Conservation (phyloP, 2,888 invertebrate genomes). For the Axea sp. region DNA sequence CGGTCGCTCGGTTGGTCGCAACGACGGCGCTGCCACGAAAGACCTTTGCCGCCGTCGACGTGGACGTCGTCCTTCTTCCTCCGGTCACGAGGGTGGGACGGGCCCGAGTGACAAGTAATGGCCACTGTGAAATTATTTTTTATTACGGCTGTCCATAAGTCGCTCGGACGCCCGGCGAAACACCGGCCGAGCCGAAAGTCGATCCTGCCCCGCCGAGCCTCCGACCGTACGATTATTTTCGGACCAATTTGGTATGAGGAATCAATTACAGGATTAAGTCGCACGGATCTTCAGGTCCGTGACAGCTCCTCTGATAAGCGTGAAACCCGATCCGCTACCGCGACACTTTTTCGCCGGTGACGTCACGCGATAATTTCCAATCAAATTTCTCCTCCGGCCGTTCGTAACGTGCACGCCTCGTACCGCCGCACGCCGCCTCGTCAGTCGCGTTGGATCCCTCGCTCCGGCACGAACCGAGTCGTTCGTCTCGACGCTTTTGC, state of each 20-base stretch:
- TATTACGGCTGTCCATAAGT: slow-evolving; percentile 65
- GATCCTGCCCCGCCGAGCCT: too few relatives aligned
- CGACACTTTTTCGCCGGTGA: slow-evolving; percentile 10
- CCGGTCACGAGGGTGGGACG: slow-evolving; percentile 54
- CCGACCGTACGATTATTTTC: slow-evolving; percentile 25
- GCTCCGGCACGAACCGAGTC: too few relatives aligned
- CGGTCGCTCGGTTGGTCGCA: too few relatives aligned
- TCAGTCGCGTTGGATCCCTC: too few relatives aligned
- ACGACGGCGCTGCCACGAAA: too few relatives aligned
- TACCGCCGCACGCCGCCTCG: too few relatives aligned
- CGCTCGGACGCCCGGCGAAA: not conserved
- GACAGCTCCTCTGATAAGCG: slow-evolving; percentile 9
- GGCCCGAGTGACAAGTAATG: slow-evolving; percentile 72
- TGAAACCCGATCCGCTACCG: slow-evolving; percentile 22
- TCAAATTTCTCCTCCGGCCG: too few relatives aligned
- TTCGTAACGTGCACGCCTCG: too few relatives aligned
- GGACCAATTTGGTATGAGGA: slow-evolving; percentile 32
- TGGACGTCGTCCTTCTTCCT: too few relatives aligned
- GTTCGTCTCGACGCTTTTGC: too few relatives aligned
- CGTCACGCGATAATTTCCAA: too few relatives aligned
- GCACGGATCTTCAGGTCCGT: slow-evolving; percentile 18
- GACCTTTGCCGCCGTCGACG: too few relatives aligned
- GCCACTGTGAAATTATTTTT: slow-evolving; percentile 75
- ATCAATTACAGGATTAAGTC: slow-evolving; percentile 48
- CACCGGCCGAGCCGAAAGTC: slow-evolving; percentile 2